These are phyloP conservation scores for Hippocampus zosterae DNA, from an alignment of 2,113 vertebrate genomes.

Conservation along the genomic window DNA sequence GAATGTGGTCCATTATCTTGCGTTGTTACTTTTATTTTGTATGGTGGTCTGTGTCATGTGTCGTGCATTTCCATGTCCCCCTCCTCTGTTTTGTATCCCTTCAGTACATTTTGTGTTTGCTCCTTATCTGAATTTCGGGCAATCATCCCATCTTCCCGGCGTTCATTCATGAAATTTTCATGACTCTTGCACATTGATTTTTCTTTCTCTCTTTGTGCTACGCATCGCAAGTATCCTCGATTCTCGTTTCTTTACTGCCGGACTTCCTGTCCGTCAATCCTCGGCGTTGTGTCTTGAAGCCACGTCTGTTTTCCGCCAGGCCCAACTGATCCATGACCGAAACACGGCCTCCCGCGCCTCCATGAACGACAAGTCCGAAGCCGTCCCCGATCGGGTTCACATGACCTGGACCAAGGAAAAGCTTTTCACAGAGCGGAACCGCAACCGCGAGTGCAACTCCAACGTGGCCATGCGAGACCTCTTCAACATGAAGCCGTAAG, in stretches of 20 bases:
- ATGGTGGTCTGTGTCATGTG: background rate
- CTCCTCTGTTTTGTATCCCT: background rate
- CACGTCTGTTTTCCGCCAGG: conserved; percentile 63
- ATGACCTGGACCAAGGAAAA: conserved; percentile 99
- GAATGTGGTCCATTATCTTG: background rate
- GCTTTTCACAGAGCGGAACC: conserved; percentile 78
- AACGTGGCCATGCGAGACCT: conserved; percentile 80
- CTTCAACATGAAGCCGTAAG: conserved; percentile 97
- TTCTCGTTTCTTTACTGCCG: background rate
- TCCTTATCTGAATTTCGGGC: background rate
- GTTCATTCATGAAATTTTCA: background rate
- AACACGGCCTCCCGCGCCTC: conserved; percentile 82
- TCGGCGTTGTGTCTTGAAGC: background rate
- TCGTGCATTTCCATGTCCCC: background rate
- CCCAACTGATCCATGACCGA: conserved; percentile 91
- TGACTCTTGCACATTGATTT: background rate
- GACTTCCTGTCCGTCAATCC: background rate
- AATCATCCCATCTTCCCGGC: background rate
- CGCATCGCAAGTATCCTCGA: background rate
- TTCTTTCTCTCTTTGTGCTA: background rate
- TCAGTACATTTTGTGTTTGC: background rate
- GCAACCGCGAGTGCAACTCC: conserved; percentile 72
- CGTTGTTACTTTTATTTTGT: background rate
- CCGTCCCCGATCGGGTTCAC: conserved; percentile 79
- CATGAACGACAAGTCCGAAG: conserved; percentile 60